Conservation (phyloP, 2,888 invertebrate genomes). For the Drosophila niveifrons region DNA sequence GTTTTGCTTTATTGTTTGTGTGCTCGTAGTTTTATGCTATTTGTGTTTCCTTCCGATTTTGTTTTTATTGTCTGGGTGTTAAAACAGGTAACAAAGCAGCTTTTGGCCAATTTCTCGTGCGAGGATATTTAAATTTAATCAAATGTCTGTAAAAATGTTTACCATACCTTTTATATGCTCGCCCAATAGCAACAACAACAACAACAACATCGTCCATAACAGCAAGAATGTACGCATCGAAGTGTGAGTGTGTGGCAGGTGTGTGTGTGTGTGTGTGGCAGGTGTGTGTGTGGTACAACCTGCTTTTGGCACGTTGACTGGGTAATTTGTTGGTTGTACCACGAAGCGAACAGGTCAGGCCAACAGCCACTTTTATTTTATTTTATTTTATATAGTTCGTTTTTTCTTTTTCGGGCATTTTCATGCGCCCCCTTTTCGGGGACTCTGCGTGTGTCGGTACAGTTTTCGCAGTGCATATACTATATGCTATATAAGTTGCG, state of each 20-base stretch:
- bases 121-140: constrained; percentile 80
- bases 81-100: constrained; percentile 39
- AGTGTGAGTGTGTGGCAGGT: constrained; percentile 26
- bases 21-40: constrained; percentile 25
- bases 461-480: constrained; percentile 65
- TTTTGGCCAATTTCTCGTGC: constrained; percentile 71
- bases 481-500: constrained; percentile 39
- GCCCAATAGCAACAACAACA: constrained; percentile 40
- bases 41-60: constrained; percentile 36
- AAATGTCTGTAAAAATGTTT: constrained; percentile 79
- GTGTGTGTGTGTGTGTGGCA: constrained; percentile 25
- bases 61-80: constrained; percentile 30
- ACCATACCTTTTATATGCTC: constrained; percentile 61
- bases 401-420: constrained; percentile 69
- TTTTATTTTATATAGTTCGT: constrained; percentile 73
- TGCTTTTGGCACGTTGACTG: constrained; percentile 72
- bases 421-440: constrained; percentile 44
- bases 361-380: constrained; percentile 73
- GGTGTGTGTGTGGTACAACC: constrained; percentile 57
- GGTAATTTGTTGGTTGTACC: constrained; percentile 71
- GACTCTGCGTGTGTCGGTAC: constrained; percentile 69
- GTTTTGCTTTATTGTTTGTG: constrained; percentile 12
- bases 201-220: constrained; percentile 39
- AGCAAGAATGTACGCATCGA: constrained; percentile 40
- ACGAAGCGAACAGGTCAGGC: constrained; percentile 50